Base-by-base conservation (phyloP, 1,140 invertebrate species). In the Drosophila jambulina region DNA sequence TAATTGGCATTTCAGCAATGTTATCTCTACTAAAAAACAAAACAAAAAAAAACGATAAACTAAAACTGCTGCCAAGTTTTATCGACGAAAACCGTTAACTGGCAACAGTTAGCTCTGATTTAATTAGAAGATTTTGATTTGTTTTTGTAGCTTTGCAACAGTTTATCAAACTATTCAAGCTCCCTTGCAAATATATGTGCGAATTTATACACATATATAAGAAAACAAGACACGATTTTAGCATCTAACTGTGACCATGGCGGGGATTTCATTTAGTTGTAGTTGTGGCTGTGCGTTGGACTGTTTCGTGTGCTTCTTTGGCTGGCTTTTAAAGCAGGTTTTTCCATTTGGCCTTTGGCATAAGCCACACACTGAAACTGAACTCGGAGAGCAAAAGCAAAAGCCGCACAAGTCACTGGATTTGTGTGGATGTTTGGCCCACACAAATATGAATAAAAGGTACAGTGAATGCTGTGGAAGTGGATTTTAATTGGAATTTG, bases 321-420 rank as follows among this genome's bases (percentile, higher is more conserved):
- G 40, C 48, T 36, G 42, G 51, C 45, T 65, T 46, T 65, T 40
- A 58, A 74, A 57, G 43, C 70, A 48, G 74, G 69, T 72, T 77
- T 68, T 77, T 76, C 62, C 74, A 69, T 70, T 77, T 78, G 63
- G 43, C 46, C 64, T 56, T 77, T 69, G 53, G 57, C 60, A 75
- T 72, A 72, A 59, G 71, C 70, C 59, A 64, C 34, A 63, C 51
- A 64, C 53, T 58, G 38, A 71, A 51, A 68, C 53, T 56, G 45
- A 40, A 62, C 40, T 53, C 62, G 58, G 75, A 72, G 69, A 34
- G 69, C 42, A 36, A 53, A 53, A 68, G 64, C 64, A 46, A 64
- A 64, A 68, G 64, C 64, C 61, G 64, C 64, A 72, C 51, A 58
- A 70, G 62, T 67, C 36, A 49, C 61, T 69, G 60, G 63, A 32